Conservation (phyloP, 2,888 invertebrate genomes). For the Leucoma salicis region DNA sequence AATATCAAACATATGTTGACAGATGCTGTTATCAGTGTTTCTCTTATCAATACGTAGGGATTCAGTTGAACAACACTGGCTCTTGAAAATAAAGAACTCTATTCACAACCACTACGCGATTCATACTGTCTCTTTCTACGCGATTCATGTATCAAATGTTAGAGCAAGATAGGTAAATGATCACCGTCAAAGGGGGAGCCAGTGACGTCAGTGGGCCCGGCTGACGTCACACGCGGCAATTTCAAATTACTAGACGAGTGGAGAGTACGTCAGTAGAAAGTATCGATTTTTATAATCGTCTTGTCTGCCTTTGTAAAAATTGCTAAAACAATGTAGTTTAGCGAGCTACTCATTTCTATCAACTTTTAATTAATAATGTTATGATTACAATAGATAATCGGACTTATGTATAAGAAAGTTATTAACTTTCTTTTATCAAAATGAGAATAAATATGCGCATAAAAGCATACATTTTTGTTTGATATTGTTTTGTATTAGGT, state of each 20-base stretch:
- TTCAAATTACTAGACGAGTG: slow-evolving; percentile 64
- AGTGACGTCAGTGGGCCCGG: slow-evolving; percentile 62
- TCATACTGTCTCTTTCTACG: slow-evolving; percentile 50
- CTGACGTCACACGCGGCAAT: slow-evolving; percentile 80
- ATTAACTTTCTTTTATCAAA: too few species aligned
- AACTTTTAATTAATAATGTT: too few species aligned
- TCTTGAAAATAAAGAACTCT: slow-evolving; percentile 63
- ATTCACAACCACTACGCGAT: slow-evolving; percentile 74
- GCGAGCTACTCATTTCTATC: neutral
- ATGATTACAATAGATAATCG: too few species aligned
- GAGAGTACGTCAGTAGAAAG: slow-evolving; percentile 61
- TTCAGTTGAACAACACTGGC: slow-evolving; percentile 58
- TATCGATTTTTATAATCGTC: slow-evolving; percentile 60
- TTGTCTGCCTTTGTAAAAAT: neutral
- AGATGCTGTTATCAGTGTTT: slow-evolving; percentile 53
- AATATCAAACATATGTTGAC: slow-evolving; percentile 30
- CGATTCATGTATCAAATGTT: slow-evolving; percentile 49
- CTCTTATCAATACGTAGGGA: slow-evolving; percentile 58
- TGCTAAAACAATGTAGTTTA: neutral
- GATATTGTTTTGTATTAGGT: too few species aligned
- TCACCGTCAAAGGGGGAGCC: slow-evolving; percentile 37
- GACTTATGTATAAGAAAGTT: too few species aligned
- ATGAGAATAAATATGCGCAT: too few species aligned
- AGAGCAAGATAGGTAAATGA: slow-evolving; percentile 45
- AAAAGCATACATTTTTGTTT: too few species aligned